Evolutionary conservation across 2,113 vertebrate species (phyloP), one percentile per base, ranked within the genome.

Genomic region (Hiodon tergisus): DNA sequence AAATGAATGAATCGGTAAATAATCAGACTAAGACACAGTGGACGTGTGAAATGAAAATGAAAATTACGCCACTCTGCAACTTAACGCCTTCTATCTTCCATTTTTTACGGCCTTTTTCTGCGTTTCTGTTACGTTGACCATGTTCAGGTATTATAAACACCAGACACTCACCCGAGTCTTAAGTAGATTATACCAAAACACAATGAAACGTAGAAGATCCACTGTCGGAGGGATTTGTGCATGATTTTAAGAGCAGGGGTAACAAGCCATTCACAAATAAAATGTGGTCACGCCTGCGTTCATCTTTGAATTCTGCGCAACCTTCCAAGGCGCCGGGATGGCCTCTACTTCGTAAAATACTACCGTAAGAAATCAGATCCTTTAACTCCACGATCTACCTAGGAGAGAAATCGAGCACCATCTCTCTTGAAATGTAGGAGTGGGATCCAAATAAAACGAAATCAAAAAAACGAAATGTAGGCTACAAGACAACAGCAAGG

Each of bases 151-250:
- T 31, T 4, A 17, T 9, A 54, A 67, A 69, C 62, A 72, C 55
- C 47, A n/a, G 66, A 76, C 61, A 95, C 95, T 98, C 91, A 98
- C 95, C 95, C 95, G 79, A 97, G 89, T 81, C 91, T 93, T 88
- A 98, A 91, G 89, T 98, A 98, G 81, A 98, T 92, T 92, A 98
- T 93, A 89, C 95, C 93, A 89, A 97, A 95, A 92, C 94, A 97
- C 90, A 98, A 92, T 88, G 95, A 94, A 85, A 96, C 95, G 89
- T 95, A 94, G 87, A 96, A 92, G 89, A 94, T 94, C 94, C 95
- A 92, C 91, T 91, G 92, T 85, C 93, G 94, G 88, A 90, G 94
- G 93, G 97, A 93, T 92, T 90, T 94, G 95, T 94, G 94, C 97
- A 98, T 98, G 95, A 90, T 98, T 94, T 94, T 75, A 79, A 48